phyloP scores from a whole-genome alignment of 2,888 invertebrate species.

The Metalampra italica region DNA sequence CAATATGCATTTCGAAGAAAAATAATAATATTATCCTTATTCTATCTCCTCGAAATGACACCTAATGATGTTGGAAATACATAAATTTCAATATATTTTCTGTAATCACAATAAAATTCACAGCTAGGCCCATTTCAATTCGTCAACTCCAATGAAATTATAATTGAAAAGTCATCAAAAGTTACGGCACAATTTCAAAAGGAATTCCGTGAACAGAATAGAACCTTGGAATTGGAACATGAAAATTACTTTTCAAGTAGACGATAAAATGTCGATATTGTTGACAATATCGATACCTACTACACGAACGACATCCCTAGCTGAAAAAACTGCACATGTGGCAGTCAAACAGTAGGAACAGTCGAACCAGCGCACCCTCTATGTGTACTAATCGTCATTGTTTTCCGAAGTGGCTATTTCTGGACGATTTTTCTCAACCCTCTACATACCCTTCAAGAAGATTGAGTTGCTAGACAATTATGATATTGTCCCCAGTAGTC shows the following conservation, averaged over 20 bases:
- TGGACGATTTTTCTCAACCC: slow-evolving; percentile 28
- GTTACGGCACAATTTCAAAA: background rate
- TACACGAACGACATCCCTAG: background rate
- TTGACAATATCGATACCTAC: background rate
- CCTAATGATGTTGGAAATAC: too few species aligned
- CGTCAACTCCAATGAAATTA: too few species aligned
- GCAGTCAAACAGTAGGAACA: slow-evolving; percentile 22
- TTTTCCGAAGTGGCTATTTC: slow-evolving; percentile 45
- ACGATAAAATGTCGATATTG: background rate
- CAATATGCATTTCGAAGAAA: background rate
- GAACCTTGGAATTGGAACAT: too few species aligned
- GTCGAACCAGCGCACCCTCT: slow-evolving; percentile 30
- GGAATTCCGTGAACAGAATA: background rate
- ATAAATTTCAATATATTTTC: too few species aligned
- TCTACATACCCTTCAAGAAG: slow-evolving; percentile 21
- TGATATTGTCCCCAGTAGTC: background rate
- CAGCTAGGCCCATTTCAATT: too few species aligned
- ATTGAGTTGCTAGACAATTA: slow-evolving; percentile 30
- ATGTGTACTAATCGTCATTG: slow-evolving; percentile 43
- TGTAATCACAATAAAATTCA: too few species aligned
- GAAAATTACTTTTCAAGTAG: too few species aligned
- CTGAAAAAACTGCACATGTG: slow-evolving; percentile 22
- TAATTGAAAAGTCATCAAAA: background rate
- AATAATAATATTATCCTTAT: too few species aligned
- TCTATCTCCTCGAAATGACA: too few species aligned